phyloP scores from a whole-genome alignment of 2,113 vertebrate genomes.

The Rissa tridactyla region DNA sequence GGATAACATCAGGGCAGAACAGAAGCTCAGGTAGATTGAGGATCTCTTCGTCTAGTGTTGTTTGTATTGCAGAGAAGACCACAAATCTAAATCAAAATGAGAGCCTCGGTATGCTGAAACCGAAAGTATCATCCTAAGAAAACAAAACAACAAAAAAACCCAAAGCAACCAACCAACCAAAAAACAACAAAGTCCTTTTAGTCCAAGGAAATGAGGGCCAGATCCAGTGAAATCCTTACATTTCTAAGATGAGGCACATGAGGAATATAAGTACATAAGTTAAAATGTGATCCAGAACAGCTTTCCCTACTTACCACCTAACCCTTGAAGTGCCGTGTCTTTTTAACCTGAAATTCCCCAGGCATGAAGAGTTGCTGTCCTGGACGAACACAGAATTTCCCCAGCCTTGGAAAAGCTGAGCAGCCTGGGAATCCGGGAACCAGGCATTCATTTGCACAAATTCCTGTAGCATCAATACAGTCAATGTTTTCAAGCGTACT shows the following conservation, averaged over 20 bases:
- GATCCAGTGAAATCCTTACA: not conserved
- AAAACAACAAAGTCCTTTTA: not conserved
- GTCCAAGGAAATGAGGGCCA: not conserved
- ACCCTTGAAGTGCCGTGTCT: not conserved
- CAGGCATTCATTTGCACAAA: not conserved
- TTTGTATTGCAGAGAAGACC: not conserved
- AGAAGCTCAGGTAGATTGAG: conserved; percentile 33
- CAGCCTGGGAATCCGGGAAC: not conserved
- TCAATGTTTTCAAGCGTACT: not conserved
- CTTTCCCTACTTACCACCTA: not conserved
- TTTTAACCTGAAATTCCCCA: not conserved
- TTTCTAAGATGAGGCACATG: not conserved
- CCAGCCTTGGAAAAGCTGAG: not conserved
- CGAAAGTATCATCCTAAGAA: not conserved
- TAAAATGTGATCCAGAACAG: not conserved
- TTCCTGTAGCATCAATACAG: not conserved
- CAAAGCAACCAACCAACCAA: not conserved
- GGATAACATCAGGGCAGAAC: conserved; percentile 44
- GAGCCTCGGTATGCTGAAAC: not conserved
- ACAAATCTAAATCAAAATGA: not conserved
- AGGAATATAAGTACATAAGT: not conserved
- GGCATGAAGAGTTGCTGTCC: not conserved
- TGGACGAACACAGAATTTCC: not conserved
- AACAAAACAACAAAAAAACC: not conserved
- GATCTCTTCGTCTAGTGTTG: not conserved